Conservation (phyloP, 2,113 vertebrate species). For the Struthidea cinerea region DNA sequence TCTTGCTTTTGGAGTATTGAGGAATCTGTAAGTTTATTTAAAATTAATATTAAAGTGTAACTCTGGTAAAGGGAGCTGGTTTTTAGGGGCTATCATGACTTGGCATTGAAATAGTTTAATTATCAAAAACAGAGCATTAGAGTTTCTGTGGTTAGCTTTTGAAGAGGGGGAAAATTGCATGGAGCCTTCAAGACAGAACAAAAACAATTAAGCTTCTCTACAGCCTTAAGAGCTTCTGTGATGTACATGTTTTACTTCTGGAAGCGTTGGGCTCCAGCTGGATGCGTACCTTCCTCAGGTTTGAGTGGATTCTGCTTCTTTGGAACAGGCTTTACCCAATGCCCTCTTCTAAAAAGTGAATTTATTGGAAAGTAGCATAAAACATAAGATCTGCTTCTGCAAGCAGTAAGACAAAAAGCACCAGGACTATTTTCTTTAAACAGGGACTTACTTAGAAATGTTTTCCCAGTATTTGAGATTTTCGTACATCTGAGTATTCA, state of each 20-base stretch:
- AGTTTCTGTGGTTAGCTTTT: neutral
- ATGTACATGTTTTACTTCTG: neutral
- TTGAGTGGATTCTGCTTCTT: neutral
- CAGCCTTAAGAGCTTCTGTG: neutral
- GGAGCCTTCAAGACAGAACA: neutral
- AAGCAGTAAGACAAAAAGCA: neutral
- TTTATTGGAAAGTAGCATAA: neutral
- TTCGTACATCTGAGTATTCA: rapidly evolving
- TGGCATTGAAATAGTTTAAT: neutral
- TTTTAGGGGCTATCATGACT: neutral
- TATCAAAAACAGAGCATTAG: neutral
- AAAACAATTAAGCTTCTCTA: neutral
- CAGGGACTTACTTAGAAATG: neutral
- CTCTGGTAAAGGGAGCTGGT: neutral
- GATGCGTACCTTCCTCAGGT: neutral
- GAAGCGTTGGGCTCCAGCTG: neutral
- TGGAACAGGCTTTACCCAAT: neutral
- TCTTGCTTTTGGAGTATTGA: neutral
- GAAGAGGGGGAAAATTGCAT: neutral
- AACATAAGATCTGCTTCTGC: neutral
- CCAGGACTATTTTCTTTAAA: neutral
- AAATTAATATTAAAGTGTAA: neutral
- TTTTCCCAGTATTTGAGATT: neutral
- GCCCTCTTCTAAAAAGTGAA: neutral
- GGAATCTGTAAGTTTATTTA: neutral